A percentile compares a stretch with the other conserved stretches of the same genome.
Conservation (phyloP, 1,140 invertebrate genomes). For the Ostrea edulis region DNA sequence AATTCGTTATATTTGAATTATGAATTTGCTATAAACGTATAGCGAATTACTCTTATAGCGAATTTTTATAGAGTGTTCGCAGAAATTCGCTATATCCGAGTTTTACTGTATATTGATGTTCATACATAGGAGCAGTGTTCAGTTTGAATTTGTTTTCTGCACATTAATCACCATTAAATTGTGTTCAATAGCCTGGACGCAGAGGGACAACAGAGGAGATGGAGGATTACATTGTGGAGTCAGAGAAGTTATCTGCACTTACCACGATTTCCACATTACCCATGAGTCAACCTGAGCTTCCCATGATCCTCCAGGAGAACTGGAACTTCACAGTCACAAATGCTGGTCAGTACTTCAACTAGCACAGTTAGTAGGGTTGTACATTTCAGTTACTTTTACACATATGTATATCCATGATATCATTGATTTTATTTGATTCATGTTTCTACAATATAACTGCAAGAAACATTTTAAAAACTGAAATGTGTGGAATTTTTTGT, state of each 20-base stretch:
- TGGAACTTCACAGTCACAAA: slow-evolving; percentile 62
- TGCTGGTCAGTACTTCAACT: slow-evolving; percentile 18
- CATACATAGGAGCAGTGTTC: too few species aligned
- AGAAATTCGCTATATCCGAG: too few species aligned
- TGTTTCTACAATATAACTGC: neutral
- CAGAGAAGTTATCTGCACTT: slow-evolving; percentile 69
- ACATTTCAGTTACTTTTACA: too few species aligned
- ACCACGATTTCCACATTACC: slow-evolving; percentile 65
- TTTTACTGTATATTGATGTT: neutral
- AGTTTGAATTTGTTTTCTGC: neutral
- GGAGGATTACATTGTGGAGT: slow-evolving; percentile 72
- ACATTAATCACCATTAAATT: neutral
- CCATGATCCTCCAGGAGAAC: slow-evolving; percentile 63
- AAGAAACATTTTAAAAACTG: too few species aligned
- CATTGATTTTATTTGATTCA: neutral
- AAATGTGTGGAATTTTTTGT: neutral
- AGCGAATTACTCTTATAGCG: too few species aligned
- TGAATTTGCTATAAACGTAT: too few species aligned
- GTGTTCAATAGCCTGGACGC: slow-evolving; percentile 64
- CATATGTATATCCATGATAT: too few species aligned
- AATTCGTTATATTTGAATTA: too few species aligned
- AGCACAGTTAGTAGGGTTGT: neutral
- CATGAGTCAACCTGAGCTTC: slow-evolving; percentile 60
- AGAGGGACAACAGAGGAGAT: slow-evolving; percentile 71
- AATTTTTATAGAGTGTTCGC: too few species aligned